Conservation (phyloP, 2,113 vertebrate genomes). For the Eira barbara region DNA sequence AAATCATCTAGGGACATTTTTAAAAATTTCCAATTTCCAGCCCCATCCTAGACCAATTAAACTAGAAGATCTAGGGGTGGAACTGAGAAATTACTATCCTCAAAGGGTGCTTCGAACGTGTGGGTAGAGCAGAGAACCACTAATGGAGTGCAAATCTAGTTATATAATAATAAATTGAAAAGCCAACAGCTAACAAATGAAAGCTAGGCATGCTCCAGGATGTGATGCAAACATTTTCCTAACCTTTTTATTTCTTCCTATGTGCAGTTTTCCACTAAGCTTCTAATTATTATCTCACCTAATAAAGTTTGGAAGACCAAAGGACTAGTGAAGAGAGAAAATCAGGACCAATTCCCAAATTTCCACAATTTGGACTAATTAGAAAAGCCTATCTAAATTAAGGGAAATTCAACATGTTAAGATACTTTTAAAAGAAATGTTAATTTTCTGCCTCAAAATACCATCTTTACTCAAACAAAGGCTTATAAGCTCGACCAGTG, state of each 20-base stretch:
- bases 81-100: neutral
- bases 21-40: neutral
- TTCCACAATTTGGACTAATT: constrained; percentile 19
- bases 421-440: neutral
- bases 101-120: neutral
- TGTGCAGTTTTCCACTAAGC: neutral
- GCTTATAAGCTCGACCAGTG: neutral
- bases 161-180: neutral
- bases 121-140: neutral
- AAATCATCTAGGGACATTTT: neutral
- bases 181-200: neutral
- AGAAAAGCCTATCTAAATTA: constrained; percentile 28
- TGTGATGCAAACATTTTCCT: neutral
- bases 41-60: constrained; percentile 9
- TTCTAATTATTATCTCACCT: constrained; percentile 17
- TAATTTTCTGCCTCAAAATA: neutral
- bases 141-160: neutral
- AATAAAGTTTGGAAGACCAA: neutral
- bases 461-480: neutral
- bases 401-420: neutral
- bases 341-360: neutral
- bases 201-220: neutral
- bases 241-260: neutral
- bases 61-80: neutral
- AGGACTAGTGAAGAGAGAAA: constrained; percentile 32